Conservation (phyloP, 2,888 invertebrate genomes). For the Lomographa bimaculata region DNA sequence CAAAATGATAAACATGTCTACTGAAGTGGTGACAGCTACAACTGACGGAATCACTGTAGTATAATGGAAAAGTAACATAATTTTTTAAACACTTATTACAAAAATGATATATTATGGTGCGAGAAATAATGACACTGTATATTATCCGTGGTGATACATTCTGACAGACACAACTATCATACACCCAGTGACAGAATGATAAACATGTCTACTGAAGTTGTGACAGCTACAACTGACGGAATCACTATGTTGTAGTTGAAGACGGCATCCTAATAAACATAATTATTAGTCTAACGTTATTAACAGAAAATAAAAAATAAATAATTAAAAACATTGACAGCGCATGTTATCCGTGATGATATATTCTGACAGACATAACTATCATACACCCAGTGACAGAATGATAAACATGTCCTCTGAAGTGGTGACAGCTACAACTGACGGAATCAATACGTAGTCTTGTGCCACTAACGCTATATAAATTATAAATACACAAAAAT, state of each 20-base stretch:
- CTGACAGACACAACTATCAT: constrained; percentile 12
- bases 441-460: constrained; percentile 8
- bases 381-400: constrained; percentile 29
- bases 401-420: constrained; percentile 29
- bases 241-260: constrained; percentile 2
- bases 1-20: constrained; percentile 29
- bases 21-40: constrained; percentile 24
- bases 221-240: constrained; percentile 8
- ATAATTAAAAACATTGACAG: too few relatives aligned
- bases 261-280: neutral
- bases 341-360: neutral
- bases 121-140: neutral
- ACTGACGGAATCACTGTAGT: constrained; percentile 12
- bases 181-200: constrained; percentile 25
- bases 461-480: too few relatives aligned
- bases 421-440: constrained; percentile 19
- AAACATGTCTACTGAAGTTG: constrained; percentile 16
- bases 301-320: neutral
- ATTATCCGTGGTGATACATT: neutral
- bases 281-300: too few relatives aligned
- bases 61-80: too few relatives aligned
- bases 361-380: constrained; percentile 12
- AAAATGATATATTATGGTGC: too few relatives aligned
- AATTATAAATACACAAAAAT: too few relatives aligned
- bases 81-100: too few relatives aligned